Percentiles rank a stretch among this genome's conserved stretches.
Evolutionary conservation across 2,888 invertebrate genomes (phyloP).

Genomic region (Rhagonycha fulva): DNA sequence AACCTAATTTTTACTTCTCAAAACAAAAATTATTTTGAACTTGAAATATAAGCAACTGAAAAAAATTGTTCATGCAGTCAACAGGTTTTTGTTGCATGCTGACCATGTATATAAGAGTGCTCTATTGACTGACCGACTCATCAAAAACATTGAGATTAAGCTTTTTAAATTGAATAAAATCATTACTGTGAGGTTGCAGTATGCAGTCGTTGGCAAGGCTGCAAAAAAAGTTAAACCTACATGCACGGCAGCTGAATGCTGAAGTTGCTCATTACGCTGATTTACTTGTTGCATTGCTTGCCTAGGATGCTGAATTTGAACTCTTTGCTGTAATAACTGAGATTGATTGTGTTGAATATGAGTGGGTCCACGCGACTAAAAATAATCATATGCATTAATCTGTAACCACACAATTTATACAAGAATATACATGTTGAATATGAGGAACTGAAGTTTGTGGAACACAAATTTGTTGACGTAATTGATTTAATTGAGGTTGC

Average conservation of each 20-base stretch:
- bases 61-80: too few relatives aligned
- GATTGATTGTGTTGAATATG: slow-evolving; percentile 2
- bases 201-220: background rate
- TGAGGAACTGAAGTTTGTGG: slow-evolving; percentile 12
- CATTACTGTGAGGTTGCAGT: too few relatives aligned
- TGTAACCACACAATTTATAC: background rate
- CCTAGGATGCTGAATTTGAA: slow-evolving; percentile 1
- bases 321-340: slow-evolving; percentile 7
- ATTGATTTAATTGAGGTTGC: slow-evolving; percentile 5
- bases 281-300: slow-evolving; percentile 1
- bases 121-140: too few relatives aligned
- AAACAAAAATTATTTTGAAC: too few relatives aligned
- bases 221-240: background rate
- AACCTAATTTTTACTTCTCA: too few relatives aligned
- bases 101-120: too few relatives aligned
- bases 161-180: too few relatives aligned
- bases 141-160: too few relatives aligned
- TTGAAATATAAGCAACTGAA: too few relatives aligned
- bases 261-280: background rate
- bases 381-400: background rate
- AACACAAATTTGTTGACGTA: slow-evolving; percentile 8
- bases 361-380: slow-evolving; percentile 1
- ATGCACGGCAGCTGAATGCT: background rate
- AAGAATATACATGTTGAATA: slow-evolving; percentile 12
- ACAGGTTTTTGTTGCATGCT: too few relatives aligned